Evolutionary conservation across 1,140 invertebrate species (phyloP).

Genomic region (Brachionus plicatilis): DNA sequence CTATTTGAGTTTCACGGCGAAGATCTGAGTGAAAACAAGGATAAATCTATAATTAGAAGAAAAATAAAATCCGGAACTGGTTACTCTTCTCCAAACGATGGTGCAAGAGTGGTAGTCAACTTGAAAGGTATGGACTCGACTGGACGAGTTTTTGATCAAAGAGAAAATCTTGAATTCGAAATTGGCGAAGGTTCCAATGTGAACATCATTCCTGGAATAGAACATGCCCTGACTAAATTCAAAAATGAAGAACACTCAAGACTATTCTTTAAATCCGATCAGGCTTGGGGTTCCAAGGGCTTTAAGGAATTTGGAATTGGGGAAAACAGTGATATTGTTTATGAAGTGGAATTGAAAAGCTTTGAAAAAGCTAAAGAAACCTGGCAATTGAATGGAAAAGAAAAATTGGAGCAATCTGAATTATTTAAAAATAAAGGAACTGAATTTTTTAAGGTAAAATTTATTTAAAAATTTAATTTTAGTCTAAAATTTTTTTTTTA

Average conservation of each 20-base stretch:
- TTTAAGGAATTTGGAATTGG: conserved; percentile 70
- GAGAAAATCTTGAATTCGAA: conserved; percentile 67
- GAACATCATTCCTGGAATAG: conserved; percentile 74
- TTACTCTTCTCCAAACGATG: conserved; percentile 69
- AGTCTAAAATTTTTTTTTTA: background rate
- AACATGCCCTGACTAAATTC: conserved; percentile 76
- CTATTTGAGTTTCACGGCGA: conserved; percentile 60
- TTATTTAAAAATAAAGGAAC: conserved; percentile 23
- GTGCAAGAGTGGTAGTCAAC: conserved; percentile 66
- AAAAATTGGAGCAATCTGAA: conserved; percentile 38
- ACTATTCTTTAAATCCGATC: conserved; percentile 67
- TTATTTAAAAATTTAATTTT: background rate
- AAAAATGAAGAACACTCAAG: conserved; percentile 72
- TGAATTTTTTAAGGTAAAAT: conserved; percentile 22
- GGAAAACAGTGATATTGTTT: conserved; percentile 70
- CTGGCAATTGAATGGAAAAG: conserved; percentile 27
- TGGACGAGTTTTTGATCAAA: conserved; percentile 66
- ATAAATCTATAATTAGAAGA: conserved; percentile 72
- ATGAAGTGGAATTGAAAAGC: conserved; percentile 68
- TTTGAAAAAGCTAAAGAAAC: conserved; percentile 68
- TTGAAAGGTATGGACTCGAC: conserved; percentile 68
- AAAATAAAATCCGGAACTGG: conserved; percentile 67
- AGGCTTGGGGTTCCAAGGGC: conserved; percentile 73
- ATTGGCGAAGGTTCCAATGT: conserved; percentile 76
- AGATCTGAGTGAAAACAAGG: conserved; percentile 75